Percentiles rank a stretch among this genome's conserved stretches.
Conservation (phyloP, 1,140 invertebrate genomes). For the Lepidurus arcticus region DNA sequence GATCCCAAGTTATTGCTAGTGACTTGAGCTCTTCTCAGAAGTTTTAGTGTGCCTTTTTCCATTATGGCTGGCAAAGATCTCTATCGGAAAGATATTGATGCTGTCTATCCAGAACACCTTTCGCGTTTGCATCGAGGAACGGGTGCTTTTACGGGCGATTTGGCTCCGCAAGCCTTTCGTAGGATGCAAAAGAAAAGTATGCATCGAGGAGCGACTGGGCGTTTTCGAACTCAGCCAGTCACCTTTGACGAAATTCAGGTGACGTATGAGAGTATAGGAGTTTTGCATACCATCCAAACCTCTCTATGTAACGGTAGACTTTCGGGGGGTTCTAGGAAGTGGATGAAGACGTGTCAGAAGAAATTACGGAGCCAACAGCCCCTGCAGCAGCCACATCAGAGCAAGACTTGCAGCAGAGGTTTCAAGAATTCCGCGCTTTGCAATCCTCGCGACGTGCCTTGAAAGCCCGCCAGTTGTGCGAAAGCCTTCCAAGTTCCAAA, state of each 20-base stretch:
- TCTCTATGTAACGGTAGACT: neutral
- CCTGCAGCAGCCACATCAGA: constrained; percentile 2
- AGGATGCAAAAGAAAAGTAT: constrained; percentile 29
- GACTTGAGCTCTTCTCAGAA: neutral
- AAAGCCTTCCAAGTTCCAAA: constrained; percentile 15
- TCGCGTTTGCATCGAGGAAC: constrained; percentile 31
- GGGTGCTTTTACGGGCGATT: constrained; percentile 23
- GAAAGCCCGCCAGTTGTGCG: constrained; percentile 11
- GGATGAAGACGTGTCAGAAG: constrained; percentile 14
- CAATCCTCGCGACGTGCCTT: constrained; percentile 11
- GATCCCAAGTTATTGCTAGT: neutral
- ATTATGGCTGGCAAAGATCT: constrained; percentile 33
- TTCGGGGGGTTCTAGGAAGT: neutral
- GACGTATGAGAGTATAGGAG: neutral
- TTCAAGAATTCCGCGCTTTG: constrained; percentile 11
- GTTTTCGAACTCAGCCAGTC: constrained; percentile 35
- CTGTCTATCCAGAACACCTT: constrained; percentile 32
- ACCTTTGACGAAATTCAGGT: constrained; percentile 38
- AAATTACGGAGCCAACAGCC: neutral
- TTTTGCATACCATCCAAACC: neutral
- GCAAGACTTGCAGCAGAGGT: constrained; percentile 17
- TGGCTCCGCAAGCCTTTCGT: constrained; percentile 23
- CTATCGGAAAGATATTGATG: constrained; percentile 33
- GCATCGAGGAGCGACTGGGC: constrained; percentile 27
- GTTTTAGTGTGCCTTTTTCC: neutral